Evolutionary conservation across 2,888 invertebrate genomes (phyloP), one percentile per base, ranked within the genome.

Genomic region (Drosophila dives): DNA sequence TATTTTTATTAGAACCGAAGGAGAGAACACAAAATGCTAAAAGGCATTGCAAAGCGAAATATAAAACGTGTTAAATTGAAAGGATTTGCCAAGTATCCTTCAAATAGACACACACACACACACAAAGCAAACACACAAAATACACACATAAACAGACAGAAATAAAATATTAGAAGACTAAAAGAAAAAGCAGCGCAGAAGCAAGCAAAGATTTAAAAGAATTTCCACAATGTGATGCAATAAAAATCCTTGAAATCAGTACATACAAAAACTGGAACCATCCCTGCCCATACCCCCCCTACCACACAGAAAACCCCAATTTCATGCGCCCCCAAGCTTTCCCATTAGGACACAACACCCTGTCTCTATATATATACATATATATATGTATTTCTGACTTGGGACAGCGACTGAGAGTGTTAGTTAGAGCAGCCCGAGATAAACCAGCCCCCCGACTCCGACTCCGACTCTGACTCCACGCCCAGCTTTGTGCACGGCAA

Each of bases 181-280:
- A 80, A 67, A 86, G 82, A 83, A 75, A 76, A 88, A 90, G 89
- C 90, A 88, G 75, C 79, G 81, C 88, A 77, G 75, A 77, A 76
- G 83, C 80, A 85, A 89, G 82, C 85, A 81, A 90, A 86, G 90
- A 91, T 91, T 91, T 91, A 91, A 90, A 91, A 90, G 86, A 89
- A 91, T 89, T 85, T 90, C 84, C 83, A 83, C 89, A 80, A 90
- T 84, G 86, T 90, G 85, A 86, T 83, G 91, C 89, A 79, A 91
- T 90, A 91, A 91, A 91, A 90, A 87, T 87, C 86, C 84, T 83
- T 90, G 84, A 87, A 87, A 84, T 84, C 86, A 72, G 74, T 85
- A 77, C 80, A 83, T 72, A 80, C 83, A 72, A 61, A 70, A 65
- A 64, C 54, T 34, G 34, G 38, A 61, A 32, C 29, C 56, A 26